A percentile compares a stretch with the other conserved stretches of the same genome.
These are phyloP conservation scores for Mionectes macconnelli DNA, from an alignment of 2,113 vertebrate genomes.

Conservation along the genomic window DNA sequence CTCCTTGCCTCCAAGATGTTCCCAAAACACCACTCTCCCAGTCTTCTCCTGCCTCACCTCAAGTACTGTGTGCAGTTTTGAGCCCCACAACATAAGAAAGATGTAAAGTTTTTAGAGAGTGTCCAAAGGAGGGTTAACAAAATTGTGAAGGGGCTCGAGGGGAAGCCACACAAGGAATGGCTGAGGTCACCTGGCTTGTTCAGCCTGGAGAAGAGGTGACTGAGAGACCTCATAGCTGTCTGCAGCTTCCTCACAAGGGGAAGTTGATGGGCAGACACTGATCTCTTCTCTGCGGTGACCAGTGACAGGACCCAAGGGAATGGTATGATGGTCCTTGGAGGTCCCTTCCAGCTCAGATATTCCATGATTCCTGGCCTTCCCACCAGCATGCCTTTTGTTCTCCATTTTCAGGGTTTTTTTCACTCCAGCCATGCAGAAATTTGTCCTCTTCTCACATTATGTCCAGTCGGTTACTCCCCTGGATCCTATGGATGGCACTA, in stretches of 20 bases:
- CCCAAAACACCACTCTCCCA: not conserved
- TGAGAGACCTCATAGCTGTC: not conserved
- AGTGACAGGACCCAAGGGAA: not conserved
- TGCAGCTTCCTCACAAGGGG: not conserved
- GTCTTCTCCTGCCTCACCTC: not conserved
- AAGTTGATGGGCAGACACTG: not conserved
- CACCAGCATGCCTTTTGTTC: not conserved
- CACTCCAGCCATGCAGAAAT: not conserved
- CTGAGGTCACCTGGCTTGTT: not conserved
- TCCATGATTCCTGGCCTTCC: not conserved
- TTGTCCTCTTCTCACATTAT: not conserved
- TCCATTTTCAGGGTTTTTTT: not conserved
- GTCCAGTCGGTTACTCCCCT: not conserved
- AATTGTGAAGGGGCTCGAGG: not conserved
- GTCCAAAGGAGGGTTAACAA: not conserved
- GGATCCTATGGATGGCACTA: not conserved
- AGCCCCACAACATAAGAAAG: not conserved
- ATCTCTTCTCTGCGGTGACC: not conserved
- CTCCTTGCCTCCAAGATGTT: not conserved
- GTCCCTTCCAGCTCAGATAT: not conserved
- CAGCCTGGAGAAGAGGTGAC: not conserved
- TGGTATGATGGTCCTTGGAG: not conserved
- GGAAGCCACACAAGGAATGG: not conserved
- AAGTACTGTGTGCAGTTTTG: not conserved
- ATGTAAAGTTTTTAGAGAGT: not conserved